Evolutionary conservation across 2,888 invertebrate species (phyloP).

Genomic region (Dicyrtomina minuta): DNA sequence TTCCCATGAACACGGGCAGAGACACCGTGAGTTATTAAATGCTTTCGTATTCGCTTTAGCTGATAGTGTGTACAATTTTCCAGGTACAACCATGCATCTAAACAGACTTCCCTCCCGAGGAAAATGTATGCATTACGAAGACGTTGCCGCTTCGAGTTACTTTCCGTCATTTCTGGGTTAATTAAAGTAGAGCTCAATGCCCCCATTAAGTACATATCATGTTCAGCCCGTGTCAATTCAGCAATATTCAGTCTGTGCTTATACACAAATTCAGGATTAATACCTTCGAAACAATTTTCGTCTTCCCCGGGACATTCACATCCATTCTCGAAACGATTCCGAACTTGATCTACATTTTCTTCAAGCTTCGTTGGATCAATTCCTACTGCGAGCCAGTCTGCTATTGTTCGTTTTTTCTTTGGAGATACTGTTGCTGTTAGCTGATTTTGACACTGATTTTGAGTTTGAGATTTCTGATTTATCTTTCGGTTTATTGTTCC

Average conservation of each 20-base stretch:
- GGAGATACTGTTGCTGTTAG: neutral
- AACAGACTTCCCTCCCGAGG: conserved; percentile 67
- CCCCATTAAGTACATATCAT: conserved; percentile 84
- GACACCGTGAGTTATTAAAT: conserved; percentile 76
- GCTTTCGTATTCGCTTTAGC: conserved; percentile 73
- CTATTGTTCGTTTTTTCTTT: conserved; percentile 44
- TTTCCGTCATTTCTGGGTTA: conserved; percentile 69
- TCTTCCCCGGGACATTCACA: conserved; percentile 67
- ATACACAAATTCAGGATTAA: conserved; percentile 74
- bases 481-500: too few relatives aligned
- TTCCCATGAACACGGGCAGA: conserved; percentile 77
- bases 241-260: conserved; percentile 75
- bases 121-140: conserved; percentile 70
- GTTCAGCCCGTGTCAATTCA: conserved; percentile 76
- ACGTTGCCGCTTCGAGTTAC: conserved; percentile 72
- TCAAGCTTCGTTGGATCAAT: conserved; percentile 69
- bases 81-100: conserved; percentile 75
- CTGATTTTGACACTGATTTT: neutral
- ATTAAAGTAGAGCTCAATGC: conserved; percentile 78
- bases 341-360: conserved; percentile 63
- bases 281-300: conserved; percentile 70
- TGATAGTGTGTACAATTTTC: conserved; percentile 80
- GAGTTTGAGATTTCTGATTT: neutral
- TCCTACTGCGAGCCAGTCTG: conserved; percentile 57
- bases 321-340: conserved; percentile 66